Percentiles rank a stretch among this genome's conserved stretches.
Conservation (phyloP, 2,888 invertebrate genomes). For the Andrena praecox region DNA sequence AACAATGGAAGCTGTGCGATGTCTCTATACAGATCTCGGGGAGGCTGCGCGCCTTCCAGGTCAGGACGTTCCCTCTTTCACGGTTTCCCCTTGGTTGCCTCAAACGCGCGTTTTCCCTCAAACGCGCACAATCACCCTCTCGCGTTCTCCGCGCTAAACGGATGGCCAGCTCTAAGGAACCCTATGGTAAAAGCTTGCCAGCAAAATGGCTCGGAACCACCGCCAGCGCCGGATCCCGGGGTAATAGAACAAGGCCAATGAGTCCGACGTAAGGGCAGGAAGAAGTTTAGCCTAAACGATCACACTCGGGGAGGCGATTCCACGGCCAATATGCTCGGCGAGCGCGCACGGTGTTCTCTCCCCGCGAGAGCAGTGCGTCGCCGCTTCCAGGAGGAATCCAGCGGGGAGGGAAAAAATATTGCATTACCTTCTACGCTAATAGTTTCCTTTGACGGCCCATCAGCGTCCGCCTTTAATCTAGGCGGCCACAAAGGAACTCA, state of each 20-base stretch:
- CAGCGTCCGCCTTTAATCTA: conserved; percentile 75
- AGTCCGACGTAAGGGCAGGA: too few relatives aligned
- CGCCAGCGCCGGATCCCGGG: too few relatives aligned
- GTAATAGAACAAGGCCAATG: too few relatives aligned
- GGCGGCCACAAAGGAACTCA: conserved; percentile 71
- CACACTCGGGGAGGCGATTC: not conserved
- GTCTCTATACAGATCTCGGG: not conserved
- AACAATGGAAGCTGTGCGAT: not conserved
- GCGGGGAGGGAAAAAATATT: conserved; percentile 75
- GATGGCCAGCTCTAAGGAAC: too few relatives aligned
- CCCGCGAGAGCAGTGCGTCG: conserved; percentile 27
- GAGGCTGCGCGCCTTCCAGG: not conserved
- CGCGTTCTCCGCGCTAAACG: too few relatives aligned
- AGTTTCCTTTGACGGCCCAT: conserved; percentile 81
- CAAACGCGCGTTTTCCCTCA: not conserved
- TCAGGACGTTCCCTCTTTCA: not conserved
- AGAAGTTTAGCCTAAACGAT: not conserved
- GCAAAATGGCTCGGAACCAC: too few relatives aligned
- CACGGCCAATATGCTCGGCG: conserved; percentile 18
- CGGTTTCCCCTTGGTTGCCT: not conserved
- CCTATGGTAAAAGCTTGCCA: too few relatives aligned
- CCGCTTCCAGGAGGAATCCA: conserved; percentile 52
- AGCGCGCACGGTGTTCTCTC: conserved; percentile 21
- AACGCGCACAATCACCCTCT: too few relatives aligned
- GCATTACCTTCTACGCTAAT: conserved; percentile 79